Evolutionary conservation across 2,113 vertebrate genomes (phyloP).

Genomic region (Melanostigma gelatinosum): DNA sequence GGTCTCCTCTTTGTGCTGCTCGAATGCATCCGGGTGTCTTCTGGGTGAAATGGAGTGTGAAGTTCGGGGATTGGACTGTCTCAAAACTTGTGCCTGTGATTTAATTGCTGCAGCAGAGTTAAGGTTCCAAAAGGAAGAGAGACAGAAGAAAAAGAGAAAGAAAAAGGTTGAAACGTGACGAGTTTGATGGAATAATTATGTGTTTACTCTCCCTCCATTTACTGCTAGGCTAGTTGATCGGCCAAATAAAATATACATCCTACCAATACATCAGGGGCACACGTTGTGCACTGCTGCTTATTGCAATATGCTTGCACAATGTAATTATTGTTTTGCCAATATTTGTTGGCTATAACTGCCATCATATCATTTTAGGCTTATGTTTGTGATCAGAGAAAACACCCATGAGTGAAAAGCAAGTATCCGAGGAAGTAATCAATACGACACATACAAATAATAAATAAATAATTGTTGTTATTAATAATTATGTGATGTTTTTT

Average conservation of each 20-base stretch:
- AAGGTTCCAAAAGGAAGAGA: slow-evolving; percentile 34
- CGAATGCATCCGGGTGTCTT: slow-evolving; percentile 42
- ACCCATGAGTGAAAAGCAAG: background rate
- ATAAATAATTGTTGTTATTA: too few species aligned
- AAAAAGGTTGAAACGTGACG: slow-evolving; percentile 12
- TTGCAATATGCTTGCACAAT: background rate
- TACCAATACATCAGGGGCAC: background rate
- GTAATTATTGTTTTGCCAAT: background rate
- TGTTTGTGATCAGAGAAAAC: background rate
- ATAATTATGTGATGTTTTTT: background rate
- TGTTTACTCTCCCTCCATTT: slow-evolving; percentile 55
- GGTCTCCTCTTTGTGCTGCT: slow-evolving; percentile 53
- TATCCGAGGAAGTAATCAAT: background rate
- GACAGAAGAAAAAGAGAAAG: background rate
- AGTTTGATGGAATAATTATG: slow-evolving; percentile 32
- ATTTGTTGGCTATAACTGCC: background rate
- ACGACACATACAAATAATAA: background rate
- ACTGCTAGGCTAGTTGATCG: background rate
- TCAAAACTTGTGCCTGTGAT: slow-evolving; percentile 66
- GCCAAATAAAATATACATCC: background rate
- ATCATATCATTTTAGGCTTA: background rate
- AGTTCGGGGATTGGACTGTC: slow-evolving; percentile 57
- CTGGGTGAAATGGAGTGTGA: slow-evolving; percentile 66
- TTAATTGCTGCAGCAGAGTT: slow-evolving; percentile 69
- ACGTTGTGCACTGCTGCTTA: background rate